Evolutionary conservation across 2,888 invertebrate species (phyloP).

Genomic region (Hylaea fasciaria): DNA sequence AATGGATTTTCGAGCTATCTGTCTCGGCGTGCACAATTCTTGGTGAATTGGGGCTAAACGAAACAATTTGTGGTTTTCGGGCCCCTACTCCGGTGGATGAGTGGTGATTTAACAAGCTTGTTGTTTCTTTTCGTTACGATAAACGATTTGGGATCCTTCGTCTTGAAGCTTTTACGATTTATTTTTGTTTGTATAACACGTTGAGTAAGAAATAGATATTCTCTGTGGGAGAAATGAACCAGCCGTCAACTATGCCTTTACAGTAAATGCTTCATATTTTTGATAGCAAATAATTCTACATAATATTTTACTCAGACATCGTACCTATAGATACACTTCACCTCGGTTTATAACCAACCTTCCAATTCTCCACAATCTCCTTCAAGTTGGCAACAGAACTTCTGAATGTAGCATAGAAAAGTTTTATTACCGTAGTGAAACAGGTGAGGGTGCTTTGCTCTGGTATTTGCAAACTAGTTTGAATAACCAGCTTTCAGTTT

Average conservation of each 20-base stretch:
- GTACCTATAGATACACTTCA: not conserved
- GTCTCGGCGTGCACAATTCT: constrained; percentile 38
- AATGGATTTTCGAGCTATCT: constrained; percentile 58
- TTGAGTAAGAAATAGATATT: too few relatives aligned
- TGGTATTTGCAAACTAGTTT: constrained; percentile 58
- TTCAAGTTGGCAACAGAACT: constrained; percentile 37
- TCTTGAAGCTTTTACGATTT: not conserved
- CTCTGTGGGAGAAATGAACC: too few relatives aligned
- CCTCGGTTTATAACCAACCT: constrained; percentile 1
- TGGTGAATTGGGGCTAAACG: constrained; percentile 13
- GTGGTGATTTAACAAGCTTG: constrained; percentile 5
- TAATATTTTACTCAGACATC: not conserved
- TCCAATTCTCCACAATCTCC: not conserved
- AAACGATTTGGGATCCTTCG: not conserved
- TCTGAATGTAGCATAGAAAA: constrained; percentile 64
- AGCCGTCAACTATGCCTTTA: too few relatives aligned
- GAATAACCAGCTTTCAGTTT: constrained; percentile 42
- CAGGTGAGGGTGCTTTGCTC: constrained; percentile 44
- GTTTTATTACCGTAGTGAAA: constrained; percentile 64
- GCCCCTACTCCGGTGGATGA: not conserved
- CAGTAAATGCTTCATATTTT: too few relatives aligned
- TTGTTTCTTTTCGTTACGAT: not conserved
- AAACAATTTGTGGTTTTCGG: constrained; percentile 23
- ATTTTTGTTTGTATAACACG: too few relatives aligned
- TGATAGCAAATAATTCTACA: not conserved